Evolutionary conservation across 2,888 invertebrate species (phyloP).

Genomic region (Hermodice carunculata): DNA sequence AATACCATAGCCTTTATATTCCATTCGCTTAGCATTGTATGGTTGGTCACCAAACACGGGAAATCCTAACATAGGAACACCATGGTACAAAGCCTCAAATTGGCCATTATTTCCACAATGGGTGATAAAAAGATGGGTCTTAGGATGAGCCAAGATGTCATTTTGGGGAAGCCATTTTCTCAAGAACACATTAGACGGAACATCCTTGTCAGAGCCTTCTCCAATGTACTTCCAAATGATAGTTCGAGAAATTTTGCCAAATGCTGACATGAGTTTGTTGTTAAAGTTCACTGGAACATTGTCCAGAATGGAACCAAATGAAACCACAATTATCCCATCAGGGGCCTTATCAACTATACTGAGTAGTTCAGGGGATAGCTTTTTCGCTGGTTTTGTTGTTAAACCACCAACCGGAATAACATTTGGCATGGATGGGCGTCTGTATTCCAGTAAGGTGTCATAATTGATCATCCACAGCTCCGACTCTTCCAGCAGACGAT

Average conservation of each 20-base stretch:
- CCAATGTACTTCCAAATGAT: constrained; percentile 7
- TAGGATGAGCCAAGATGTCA: constrained; percentile 14
- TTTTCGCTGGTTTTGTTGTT: constrained; percentile 4
- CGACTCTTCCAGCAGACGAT: neutral
- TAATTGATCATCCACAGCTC: neutral
- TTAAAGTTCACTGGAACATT: neutral
- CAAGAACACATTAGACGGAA: constrained; percentile 12
- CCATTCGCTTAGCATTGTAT: constrained; percentile 7
- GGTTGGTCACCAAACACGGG: constrained; percentile 6
- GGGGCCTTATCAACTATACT: neutral
- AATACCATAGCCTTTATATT: neutral
- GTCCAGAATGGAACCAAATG: constrained; percentile 6
- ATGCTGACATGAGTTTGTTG: neutral
- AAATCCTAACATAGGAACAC: constrained; percentile 16
- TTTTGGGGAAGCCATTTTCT: constrained; percentile 17
- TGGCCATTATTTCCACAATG: constrained; percentile 13
- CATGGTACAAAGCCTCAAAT: constrained; percentile 16
- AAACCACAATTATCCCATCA: neutral
- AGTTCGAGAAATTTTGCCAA: too few relatives aligned
- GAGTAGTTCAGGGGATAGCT: neutral
- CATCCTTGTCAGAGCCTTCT: neutral
- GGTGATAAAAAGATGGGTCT: constrained; percentile 15
- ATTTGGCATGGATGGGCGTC: constrained; percentile 11
- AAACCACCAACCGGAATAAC: constrained; percentile 9
- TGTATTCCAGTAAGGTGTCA: constrained; percentile 1